Conservation (phyloP, 2,797 vertebrate genomes). For the Chelon labrosus region DNA sequence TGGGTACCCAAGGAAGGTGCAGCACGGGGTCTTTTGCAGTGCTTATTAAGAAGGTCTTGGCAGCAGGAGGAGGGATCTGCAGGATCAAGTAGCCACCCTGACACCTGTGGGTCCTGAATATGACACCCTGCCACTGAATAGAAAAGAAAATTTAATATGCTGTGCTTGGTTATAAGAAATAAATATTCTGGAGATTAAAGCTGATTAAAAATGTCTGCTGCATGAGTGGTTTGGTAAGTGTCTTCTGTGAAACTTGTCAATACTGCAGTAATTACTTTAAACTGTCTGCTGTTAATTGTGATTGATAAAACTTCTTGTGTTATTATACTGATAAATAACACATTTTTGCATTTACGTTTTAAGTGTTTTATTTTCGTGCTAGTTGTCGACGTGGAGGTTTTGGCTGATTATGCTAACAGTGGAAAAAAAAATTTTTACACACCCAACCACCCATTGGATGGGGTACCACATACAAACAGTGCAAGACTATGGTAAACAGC, state of each 20-base stretch:
- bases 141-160: background rate
- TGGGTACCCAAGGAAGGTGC: slow-evolving; percentile 30
- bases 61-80: slow-evolving; percentile 86
- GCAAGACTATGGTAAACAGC: background rate
- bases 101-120: slow-evolving; percentile 91
- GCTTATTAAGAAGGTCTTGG: slow-evolving; percentile 86
- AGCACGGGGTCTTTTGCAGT: slow-evolving; percentile 67
- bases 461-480: background rate
- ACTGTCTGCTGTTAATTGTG: too few relatives aligned
- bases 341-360: too few relatives aligned
- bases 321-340: too few relatives aligned
- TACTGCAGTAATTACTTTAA: too few relatives aligned
- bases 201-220: background rate
- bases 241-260: background rate
- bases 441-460: background rate
- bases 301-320: too few relatives aligned
- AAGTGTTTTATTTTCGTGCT: too few relatives aligned
- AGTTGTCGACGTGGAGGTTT: background rate
- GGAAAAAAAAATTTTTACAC: background rate
- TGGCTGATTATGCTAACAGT: too few relatives aligned
- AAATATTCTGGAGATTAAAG: background rate
- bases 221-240: background rate
- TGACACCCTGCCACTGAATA: slow-evolving; percentile 83
- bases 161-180: background rate
- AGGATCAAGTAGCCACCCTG: slow-evolving; percentile 93